Evolutionary conservation across 2,888 invertebrate genomes (phyloP).

Genomic region (Sminthurinus aureus): DNA sequence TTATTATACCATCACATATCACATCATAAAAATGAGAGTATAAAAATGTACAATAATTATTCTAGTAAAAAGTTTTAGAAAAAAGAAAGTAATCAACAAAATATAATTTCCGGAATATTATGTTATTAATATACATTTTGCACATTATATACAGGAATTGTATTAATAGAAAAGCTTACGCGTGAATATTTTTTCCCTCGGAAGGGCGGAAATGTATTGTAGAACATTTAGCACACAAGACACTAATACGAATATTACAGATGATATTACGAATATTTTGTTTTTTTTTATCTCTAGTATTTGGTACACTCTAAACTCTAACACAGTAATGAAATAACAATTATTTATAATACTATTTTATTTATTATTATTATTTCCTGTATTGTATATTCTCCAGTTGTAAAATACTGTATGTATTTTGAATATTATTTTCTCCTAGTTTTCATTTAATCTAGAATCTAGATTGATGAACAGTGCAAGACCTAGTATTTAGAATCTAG

Average conservation of each 20-base stretch:
- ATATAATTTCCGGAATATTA: background rate
- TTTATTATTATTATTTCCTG: no score
- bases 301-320: background rate
- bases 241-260: background rate
- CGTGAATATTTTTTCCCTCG: constrained; percentile 42
- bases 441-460: background rate
- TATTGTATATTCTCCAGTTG: no score
- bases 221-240: constrained; percentile 49
- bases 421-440: no score
- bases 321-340: background rate
- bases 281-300: background rate
- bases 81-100: background rate
- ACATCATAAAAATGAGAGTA: no score
- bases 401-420: no score
- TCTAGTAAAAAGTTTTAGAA: background rate
- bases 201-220: constrained; percentile 59
- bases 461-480: background rate
- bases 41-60: no score
- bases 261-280: no score
- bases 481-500: background rate
- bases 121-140: background rate
- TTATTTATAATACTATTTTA: no score
- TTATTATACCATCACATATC: no score
- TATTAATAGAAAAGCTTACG: constrained; percentile 12
- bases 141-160: background rate